Base-by-base conservation (phyloP, 2,797 vertebrate genomes). In the Mallotus villosus region DNA sequence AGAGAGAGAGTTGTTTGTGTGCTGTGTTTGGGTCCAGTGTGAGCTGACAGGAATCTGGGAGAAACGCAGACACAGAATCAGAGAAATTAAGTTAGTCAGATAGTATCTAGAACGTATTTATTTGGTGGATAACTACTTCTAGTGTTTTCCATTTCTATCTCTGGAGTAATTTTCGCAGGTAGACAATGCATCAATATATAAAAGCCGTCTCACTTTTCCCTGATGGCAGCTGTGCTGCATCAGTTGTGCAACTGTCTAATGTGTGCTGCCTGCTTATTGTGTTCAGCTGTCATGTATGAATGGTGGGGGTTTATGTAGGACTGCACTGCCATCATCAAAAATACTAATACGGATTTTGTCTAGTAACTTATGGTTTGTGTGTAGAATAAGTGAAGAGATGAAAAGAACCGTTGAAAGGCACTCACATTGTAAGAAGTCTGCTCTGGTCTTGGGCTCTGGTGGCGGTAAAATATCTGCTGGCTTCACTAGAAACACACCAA, bases 21-120 rank as follows among this genome's bases (percentile, higher is more conserved):
- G 75, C 75, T 1, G 80, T 78, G 32, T 78, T 63, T 32, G 67
- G 63, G 58, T 83, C 76, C 46, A 83, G 64, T 37, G 74, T 64
- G 60, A 79, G 55, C 1, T 66, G 66, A 65, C 76, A 71, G 57
- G 74, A 46, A 68, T 77, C 79, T 83, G 51, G 37, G 55, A 27
- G 46, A 73, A 46, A 34, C 46, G 21, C 25, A 62, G 24, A 62
- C 5, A 32, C 17, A 24, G 29, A 16, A 62, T 59, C 60, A 66
- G 24, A 63, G 3, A 8, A 19, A 5, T 29, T 7, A 19, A 25
- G 27, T 17, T 4, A 37, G 27, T 16, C 16, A 64, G 11, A 19
- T 21, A 29, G 29, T 5, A 16, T 29, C 14, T 17, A 4, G 5
- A 34, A 34, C 7, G 6, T 34, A 8, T 34, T 34, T 34, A 34